Evolutionary conservation across 2,113 vertebrate genomes (phyloP).

Genomic region (Chaetops frenatus): DNA sequence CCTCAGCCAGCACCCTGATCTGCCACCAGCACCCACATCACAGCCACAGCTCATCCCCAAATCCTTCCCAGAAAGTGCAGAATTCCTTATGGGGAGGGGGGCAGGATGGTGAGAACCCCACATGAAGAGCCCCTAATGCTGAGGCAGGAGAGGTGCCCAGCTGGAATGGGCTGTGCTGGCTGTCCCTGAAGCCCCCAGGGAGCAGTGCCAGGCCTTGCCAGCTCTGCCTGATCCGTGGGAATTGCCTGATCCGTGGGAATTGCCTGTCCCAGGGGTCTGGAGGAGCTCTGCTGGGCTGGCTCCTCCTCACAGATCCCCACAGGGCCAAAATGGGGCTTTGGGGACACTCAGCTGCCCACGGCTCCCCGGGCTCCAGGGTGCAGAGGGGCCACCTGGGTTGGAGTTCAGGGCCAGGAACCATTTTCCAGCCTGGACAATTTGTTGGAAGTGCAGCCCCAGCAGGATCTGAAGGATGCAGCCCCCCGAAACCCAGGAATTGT

Average conservation of each 20-base stretch:
- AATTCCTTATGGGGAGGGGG: not conserved
- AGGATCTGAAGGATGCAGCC: not conserved
- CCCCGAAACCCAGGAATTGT: not conserved
- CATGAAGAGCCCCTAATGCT: rapidly evolving
- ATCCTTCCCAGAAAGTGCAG: not conserved
- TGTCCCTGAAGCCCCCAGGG: not conserved
- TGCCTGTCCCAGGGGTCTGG: rapidly evolving
- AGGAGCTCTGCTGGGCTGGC: not conserved
- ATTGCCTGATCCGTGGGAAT: not conserved
- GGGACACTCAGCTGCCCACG: not conserved
- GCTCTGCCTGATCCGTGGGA: not conserved
- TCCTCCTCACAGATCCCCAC: not conserved
- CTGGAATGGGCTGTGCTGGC: not conserved
- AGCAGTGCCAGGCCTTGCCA: not conserved
- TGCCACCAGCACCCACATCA: rapidly evolving
- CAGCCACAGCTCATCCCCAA: not conserved
- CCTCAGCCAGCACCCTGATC: not conserved
- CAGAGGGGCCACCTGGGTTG: not conserved
- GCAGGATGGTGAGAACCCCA: not conserved
- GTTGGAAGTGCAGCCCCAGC: not conserved
- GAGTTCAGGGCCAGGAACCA: not conserved
- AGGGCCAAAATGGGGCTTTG: not conserved
- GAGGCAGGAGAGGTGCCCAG: not conserved
- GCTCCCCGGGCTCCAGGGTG: not conserved
- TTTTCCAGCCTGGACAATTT: not conserved